These are phyloP conservation scores for Ophion ellenae DNA, from an alignment of 2,888 invertebrate genomes.

Conservation along the genomic window DNA sequence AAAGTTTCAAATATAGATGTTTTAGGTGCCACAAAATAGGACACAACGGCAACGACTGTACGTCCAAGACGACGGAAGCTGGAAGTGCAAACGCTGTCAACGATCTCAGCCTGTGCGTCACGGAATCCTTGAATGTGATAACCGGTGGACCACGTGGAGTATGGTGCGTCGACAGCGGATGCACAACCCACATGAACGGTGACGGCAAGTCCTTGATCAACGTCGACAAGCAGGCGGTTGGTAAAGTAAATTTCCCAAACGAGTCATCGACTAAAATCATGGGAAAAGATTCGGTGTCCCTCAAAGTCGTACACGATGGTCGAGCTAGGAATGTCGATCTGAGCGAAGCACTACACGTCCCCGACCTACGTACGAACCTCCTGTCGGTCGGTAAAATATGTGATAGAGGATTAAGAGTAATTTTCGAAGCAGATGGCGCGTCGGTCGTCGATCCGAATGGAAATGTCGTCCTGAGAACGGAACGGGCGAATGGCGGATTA, in stretches of 20 bases:
- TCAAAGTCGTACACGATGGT: not conserved
- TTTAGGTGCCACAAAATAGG: not conserved
- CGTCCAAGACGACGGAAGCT: not conserved
- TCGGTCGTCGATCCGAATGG: not conserved
- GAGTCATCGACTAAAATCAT: not conserved
- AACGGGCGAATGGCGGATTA: not conserved
- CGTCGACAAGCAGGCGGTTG: not conserved
- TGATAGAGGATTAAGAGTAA: not conserved
- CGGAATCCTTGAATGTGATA: not conserved
- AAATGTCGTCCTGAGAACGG: not conserved
- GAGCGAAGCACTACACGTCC: not conserved
- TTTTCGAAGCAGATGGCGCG: not conserved
- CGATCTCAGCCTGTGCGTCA: not conserved
- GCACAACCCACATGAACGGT: conserved; percentile 1
- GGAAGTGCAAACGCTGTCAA: not conserved
- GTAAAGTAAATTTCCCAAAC: not conserved
- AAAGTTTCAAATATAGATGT: not conserved
- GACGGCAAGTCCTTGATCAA: not conserved
- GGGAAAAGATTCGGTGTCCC: not conserved
- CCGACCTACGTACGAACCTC: not conserved
- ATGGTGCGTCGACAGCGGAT: conserved; percentile 7
- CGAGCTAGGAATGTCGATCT: not conserved
- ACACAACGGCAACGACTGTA: not conserved
- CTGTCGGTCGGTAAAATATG: not conserved
- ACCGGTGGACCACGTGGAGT: not conserved